Conservation (phyloP, 2,113 vertebrate genomes). For the Perca flavescens region DNA sequence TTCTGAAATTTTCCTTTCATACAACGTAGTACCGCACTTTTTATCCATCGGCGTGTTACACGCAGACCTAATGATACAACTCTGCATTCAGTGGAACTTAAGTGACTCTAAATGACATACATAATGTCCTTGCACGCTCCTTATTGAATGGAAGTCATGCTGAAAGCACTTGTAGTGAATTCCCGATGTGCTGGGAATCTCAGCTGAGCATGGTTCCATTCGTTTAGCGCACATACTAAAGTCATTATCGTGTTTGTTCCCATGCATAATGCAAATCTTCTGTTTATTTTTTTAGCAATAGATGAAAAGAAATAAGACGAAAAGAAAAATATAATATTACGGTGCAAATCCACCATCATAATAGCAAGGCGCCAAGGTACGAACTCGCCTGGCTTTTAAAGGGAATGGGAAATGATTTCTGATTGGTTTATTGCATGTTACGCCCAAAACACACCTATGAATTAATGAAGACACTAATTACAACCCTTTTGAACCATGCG, state of each 20-base stretch:
- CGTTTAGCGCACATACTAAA: slow-evolving; percentile 18
- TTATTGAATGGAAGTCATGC: background rate
- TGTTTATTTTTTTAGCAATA: too few species aligned
- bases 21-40: background rate
- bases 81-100: slow-evolving; percentile 11
- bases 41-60: background rate
- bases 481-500: too few species aligned
- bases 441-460: too few species aligned
- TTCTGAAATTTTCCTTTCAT: slow-evolving; percentile 6
- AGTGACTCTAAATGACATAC: slow-evolving; percentile 36
- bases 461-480: too few species aligned
- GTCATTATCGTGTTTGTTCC: slow-evolving; percentile 7
- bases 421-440: too few species aligned
- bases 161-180: slow-evolving; percentile 7
- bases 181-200: slow-evolving; percentile 11
- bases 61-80: background rate
- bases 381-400: too few species aligned
- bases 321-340: too few species aligned
- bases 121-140: background rate
- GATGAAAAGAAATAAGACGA: too few species aligned
- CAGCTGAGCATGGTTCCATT: background rate
- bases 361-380: too few species aligned
- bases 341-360: too few species aligned
- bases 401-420: too few species aligned
- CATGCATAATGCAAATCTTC: slow-evolving; percentile 27